phyloP scores from a whole-genome alignment of 1,140 invertebrate genomes.

The Colletes gigas region DNA sequence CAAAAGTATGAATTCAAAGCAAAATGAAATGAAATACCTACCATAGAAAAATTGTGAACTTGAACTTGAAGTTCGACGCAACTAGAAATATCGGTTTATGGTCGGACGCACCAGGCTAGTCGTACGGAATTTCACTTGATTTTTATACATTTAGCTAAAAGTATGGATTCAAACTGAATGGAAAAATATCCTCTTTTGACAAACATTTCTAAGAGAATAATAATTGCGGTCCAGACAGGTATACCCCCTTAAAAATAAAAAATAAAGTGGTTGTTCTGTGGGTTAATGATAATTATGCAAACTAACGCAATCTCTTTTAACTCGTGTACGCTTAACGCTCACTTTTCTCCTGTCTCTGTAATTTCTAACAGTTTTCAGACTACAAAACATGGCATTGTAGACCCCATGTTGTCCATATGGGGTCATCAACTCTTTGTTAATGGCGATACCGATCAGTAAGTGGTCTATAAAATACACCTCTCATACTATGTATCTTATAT shows the following conservation, averaged over 20 bases:
- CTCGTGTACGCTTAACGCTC: constrained; percentile 64
- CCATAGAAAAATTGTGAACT: too few relatives aligned
- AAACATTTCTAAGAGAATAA: too few relatives aligned
- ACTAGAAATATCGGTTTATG: too few relatives aligned
- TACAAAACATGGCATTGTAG: constrained; percentile 96
- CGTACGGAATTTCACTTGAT: not conserved
- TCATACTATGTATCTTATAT: constrained; percentile 60
- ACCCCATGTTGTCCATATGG: constrained; percentile 98
- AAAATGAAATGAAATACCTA: too few relatives aligned
- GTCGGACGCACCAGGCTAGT: not conserved
- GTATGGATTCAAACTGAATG: too few relatives aligned
- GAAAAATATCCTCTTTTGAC: too few relatives aligned
- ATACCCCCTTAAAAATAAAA: constrained; percentile 8
- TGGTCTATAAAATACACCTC: constrained; percentile 78
- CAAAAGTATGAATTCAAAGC: too few relatives aligned
- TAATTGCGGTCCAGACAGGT: too few relatives aligned
- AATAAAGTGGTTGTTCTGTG: constrained; percentile 46
- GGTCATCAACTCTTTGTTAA: constrained; percentile 97
- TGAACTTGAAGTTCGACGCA: too few relatives aligned
- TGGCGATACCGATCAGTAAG: constrained; percentile 97
- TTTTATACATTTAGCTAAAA: not conserved
- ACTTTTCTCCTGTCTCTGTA: constrained; percentile 77
- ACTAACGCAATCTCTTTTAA: constrained; percentile 55
- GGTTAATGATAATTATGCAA: constrained; percentile 58
- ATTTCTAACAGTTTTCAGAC: constrained; percentile 93